Evolutionary conservation across 2,888 invertebrate genomes (phyloP), one percentile per base, ranked within the genome.

Genomic region (Brenthis ino): DNA sequence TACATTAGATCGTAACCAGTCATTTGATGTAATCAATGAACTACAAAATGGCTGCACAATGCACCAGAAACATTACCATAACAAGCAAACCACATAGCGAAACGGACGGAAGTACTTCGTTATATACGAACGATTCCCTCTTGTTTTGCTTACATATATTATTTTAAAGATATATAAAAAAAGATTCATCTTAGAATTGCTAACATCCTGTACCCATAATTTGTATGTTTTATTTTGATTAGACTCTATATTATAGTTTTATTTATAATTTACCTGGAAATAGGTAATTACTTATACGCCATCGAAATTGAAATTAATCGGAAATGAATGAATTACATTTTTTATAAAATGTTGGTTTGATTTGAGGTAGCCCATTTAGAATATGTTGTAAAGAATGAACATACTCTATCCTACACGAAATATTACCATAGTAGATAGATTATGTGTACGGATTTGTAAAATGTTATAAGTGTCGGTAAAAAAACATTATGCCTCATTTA

Each of bases 401-500:
- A 4, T 28, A 28, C 4, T 28, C 28, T 3, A 60, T 33, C 12
- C 48, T 48, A 33, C 33, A 43, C 0, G 8, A 43, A 8, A 11
- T 11, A 11, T 48, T n/a, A 14, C 11, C 28, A 14, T 28, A 60
- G 12, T 28, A 24, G 14, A 33, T 28, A 50, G 16, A 43, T 16
- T n/a, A 53, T 4, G 8, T 54, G 13, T 53, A 12, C 14, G 37
- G 20, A 63, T 63, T 20, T 63, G 20, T 51, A 13, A 43, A 20
- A 37, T 63, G 20, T 63, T 53, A 54, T 54, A 37, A 20, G 20
- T 8, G 53, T 54, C 37, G 14, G 37, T 63, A 63, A 67, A 56
- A 56, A 67, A 67, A 63, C 56, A 63, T 16, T 13, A 63, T 57
- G 67, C 63, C 37, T 63, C 28, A 63, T 63, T 67, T 51, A 56